Evolutionary conservation across 30 jellyfish, hydroid and myxozoan genomes (phyloP).

Genomic region (Sanderia malayensis): DNA sequence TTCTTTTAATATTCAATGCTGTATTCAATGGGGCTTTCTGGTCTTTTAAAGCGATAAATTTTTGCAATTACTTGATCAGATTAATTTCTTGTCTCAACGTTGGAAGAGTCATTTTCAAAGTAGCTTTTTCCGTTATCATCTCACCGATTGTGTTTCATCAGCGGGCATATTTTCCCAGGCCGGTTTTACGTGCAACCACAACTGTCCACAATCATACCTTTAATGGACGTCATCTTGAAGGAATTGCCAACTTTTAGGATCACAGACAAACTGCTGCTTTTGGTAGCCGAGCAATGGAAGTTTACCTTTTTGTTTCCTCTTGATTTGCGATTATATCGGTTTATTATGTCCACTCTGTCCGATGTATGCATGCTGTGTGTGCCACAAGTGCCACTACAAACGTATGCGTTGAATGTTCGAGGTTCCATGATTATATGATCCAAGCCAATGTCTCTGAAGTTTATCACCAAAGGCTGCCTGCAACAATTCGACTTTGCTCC

Average conservation of each 20-base stretch:
- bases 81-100: too few relatives aligned
- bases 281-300: background rate
- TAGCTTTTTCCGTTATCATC: too few relatives aligned
- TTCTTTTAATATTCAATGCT: too few relatives aligned
- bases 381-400: background rate
- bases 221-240: background rate
- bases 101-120: too few relatives aligned
- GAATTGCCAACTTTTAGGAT: background rate
- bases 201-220: background rate
- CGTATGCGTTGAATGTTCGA: background rate
- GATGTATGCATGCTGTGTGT: background rate
- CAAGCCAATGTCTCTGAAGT: background rate
- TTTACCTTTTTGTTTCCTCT: background rate
- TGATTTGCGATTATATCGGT: background rate
- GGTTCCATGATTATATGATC: background rate
- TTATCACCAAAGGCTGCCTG: background rate
- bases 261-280: background rate
- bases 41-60: too few relatives aligned
- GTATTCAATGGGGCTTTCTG: too few relatives aligned
- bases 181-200: too few relatives aligned
- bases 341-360: background rate
- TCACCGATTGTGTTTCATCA: too few relatives aligned
- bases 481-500: background rate
- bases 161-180: too few relatives aligned
- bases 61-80: too few relatives aligned